A percentile compares a stretch with the other conserved stretches of the same genome.
phyloP scores from a whole-genome alignment of 2,888 invertebrate species.

The Odontocolon sp. region DNA sequence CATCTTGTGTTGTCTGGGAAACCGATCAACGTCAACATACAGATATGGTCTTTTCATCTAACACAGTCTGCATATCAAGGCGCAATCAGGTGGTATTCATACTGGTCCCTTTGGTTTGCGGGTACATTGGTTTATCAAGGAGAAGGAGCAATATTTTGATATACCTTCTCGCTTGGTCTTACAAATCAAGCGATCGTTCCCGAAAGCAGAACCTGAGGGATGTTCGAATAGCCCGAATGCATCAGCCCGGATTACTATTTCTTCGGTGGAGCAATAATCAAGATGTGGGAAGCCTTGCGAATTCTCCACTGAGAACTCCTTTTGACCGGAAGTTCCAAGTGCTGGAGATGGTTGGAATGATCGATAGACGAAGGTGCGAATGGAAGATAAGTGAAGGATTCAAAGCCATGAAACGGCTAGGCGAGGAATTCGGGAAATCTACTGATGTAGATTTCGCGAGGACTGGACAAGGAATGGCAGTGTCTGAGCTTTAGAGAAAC shows the following conservation, averaged over 20 bases:
- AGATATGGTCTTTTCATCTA: background rate
- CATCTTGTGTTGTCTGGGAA: too few species aligned
- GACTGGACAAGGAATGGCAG: conserved; percentile 30
- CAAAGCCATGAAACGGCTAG: conserved; percentile 13
- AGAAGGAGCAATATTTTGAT: background rate
- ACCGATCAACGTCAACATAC: too few species aligned
- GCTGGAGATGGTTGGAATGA: conserved; percentile 7
- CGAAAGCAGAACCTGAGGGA: background rate
- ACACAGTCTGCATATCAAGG: conserved; percentile 39
- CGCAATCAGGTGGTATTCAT: conserved; percentile 56
- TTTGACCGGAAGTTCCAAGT: conserved; percentile 9
- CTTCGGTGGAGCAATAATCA: background rate
- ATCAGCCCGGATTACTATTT: conserved; percentile 5
- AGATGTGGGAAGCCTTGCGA: background rate
- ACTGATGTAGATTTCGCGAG: conserved; percentile 11
- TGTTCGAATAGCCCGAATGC: background rate
- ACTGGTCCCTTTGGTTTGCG: background rate
- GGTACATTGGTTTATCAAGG: background rate
- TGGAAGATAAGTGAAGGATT: conserved; percentile 25
- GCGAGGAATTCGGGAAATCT: conserved; percentile 24
- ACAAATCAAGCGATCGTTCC: background rate
- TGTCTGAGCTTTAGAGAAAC: too few species aligned
- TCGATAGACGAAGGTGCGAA: conserved; percentile 35
- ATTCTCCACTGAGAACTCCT: conserved; percentile 9
- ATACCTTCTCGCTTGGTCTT: conserved; percentile 7